A percentile compares a stretch with the other conserved stretches of the same genome.
Evolutionary conservation across 1,140 invertebrate genomes (phyloP).

Genomic region (Drosophila bocki): DNA sequence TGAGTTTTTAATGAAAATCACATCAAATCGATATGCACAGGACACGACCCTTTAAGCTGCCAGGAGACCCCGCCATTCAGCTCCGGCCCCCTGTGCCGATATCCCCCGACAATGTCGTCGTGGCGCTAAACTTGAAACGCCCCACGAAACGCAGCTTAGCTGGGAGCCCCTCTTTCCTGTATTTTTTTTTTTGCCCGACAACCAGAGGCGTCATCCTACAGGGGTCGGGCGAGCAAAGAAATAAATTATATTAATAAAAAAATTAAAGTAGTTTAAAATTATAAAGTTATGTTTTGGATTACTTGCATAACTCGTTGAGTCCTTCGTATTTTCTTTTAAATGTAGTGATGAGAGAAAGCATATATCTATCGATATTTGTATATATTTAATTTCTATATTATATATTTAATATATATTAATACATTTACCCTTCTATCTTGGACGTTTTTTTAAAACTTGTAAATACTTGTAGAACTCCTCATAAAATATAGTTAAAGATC

Average conservation of each 20-base stretch:
- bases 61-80: constrained; percentile 6
- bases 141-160: constrained; percentile 34
- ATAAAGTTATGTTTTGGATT: too few relatives aligned
- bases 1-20: constrained; percentile 81
- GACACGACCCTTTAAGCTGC: constrained; percentile 48
- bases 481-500: too few relatives aligned
- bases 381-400: too few relatives aligned
- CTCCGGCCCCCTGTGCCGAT: background rate
- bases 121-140: constrained; percentile 56
- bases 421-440: too few relatives aligned
- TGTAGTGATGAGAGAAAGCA: too few relatives aligned
- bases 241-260: background rate
- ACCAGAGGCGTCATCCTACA: constrained; percentile 13
- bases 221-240: background rate
- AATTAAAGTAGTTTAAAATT: too few relatives aligned
- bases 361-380: too few relatives aligned
- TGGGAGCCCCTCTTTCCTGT: background rate
- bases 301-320: too few relatives aligned
- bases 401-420: too few relatives aligned
- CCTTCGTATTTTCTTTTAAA: too few relatives aligned
- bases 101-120: constrained; percentile 25
- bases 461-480: too few relatives aligned
- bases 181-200: background rate
- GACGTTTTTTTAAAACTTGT: too few relatives aligned
- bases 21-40: constrained; percentile 78